A percentile compares a stretch with the other conserved stretches of the same genome.
Conservation (phyloP, 1,140 invertebrate genomes). For the Notospermus geniculatus region DNA sequence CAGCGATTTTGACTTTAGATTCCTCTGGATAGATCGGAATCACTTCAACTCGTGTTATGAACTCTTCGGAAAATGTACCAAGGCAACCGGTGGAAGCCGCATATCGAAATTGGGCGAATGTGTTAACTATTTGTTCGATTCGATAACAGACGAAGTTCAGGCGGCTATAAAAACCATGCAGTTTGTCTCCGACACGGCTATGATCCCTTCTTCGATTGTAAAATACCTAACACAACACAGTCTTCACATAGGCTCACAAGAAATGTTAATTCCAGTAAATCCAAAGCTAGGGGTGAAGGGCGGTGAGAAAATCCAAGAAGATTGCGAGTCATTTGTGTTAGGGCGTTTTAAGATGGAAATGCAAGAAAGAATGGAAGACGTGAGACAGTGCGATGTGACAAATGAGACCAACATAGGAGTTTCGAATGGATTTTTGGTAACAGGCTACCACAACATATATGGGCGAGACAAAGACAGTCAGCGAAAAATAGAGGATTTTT, state of each 20-base stretch:
- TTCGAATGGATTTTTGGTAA: slow-evolving; percentile 5
- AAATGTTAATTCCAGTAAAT: neutral
- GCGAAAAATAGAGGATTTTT: slow-evolving; percentile 4
- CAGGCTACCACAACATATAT: slow-evolving; percentile 7
- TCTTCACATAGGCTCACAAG: neutral
- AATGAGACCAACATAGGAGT: slow-evolving; percentile 4
- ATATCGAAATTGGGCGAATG: slow-evolving; percentile 6
- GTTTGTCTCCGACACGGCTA: neutral
- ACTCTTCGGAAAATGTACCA: slow-evolving; percentile 6
- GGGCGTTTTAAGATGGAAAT: neutral
- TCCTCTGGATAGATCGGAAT: slow-evolving; percentile 2
- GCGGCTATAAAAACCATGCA: slow-evolving; percentile 1
- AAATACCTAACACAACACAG: neutral
- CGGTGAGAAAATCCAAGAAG: slow-evolving; percentile 9
- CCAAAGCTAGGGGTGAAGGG: neutral
- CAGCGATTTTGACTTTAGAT: slow-evolving; percentile 11
- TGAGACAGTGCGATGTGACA: neutral
- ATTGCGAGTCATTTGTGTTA: slow-evolving; percentile 6
- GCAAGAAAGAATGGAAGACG: neutral
- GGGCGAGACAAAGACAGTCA: slow-evolving; percentile 1
- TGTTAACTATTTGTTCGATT: slow-evolving; percentile 6
- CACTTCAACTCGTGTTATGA: slow-evolving; percentile 5
- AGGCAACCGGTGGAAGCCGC: neutral
- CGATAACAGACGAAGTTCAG: slow-evolving; percentile 4
- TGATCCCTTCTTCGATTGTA: neutral